Conservation (phyloP, 2,797 vertebrate species). For the Chrysocyon brachyurus region DNA sequence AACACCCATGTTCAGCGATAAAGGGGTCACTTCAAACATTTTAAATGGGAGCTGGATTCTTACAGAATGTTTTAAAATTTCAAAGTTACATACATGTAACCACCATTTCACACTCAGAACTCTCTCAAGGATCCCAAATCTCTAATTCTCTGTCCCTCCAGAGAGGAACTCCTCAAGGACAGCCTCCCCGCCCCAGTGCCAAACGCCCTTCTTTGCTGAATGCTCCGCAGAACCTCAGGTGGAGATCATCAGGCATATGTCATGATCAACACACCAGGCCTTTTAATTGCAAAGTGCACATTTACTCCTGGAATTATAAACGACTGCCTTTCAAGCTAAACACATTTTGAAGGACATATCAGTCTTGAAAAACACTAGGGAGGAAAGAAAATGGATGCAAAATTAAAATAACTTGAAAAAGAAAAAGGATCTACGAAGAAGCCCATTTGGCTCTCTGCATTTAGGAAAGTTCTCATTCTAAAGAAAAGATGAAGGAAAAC, state of each 20-base stretch:
- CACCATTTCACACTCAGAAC: background rate
- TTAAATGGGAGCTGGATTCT: background rate
- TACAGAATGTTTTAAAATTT: background rate
- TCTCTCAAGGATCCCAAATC: background rate
- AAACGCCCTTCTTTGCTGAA: background rate
- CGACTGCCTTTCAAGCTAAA: background rate
- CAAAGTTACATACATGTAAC: background rate
- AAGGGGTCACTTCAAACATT: background rate
- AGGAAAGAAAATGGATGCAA: background rate
- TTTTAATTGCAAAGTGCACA: slow-evolving; percentile 46
- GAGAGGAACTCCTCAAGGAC: background rate
- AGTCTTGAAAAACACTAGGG: background rate
- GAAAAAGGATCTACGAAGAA: background rate
- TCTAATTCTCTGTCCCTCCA: background rate
- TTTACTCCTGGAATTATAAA: slow-evolving; percentile 39
- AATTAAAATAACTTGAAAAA: background rate
- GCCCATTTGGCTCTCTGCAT: background rate
- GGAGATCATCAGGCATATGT: background rate
- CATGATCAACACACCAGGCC: background rate
- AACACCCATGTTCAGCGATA: background rate
- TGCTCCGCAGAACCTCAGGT: background rate
- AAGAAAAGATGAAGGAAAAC: background rate
- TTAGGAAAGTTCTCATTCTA: background rate
- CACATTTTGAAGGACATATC: background rate
- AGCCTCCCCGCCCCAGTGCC: background rate